phyloP scores from a whole-genome alignment of 2,888 invertebrate species.

The Alitta virens region DNA sequence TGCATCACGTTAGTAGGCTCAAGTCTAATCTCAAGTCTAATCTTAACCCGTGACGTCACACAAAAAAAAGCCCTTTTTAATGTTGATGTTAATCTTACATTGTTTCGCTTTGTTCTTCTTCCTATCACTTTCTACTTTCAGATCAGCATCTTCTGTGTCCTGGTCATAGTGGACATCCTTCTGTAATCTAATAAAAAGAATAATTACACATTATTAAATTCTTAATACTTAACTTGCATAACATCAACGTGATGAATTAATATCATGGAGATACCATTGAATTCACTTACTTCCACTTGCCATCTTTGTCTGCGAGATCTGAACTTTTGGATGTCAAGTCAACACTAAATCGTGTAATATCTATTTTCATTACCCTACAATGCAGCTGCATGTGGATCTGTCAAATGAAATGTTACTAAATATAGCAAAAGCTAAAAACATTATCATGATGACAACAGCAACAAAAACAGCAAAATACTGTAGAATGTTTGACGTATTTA shows the following conservation, averaged over 20 bases:
- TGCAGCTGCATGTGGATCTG: conserved; percentile 58
- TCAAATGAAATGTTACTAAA: background rate
- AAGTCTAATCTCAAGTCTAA: too few relatives aligned
- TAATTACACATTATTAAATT: background rate
- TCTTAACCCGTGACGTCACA: background rate
- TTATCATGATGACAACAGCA: too few relatives aligned
- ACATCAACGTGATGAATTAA: too few relatives aligned
- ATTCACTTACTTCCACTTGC: conserved; percentile 74
- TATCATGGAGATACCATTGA: too few relatives aligned
- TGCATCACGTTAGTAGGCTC: too few relatives aligned
- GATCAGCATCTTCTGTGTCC: conserved; percentile 67
- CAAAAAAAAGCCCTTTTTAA: background rate
- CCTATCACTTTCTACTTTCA: conserved; percentile 74
- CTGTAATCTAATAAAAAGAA: conserved; percentile 67
- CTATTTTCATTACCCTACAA: conserved; percentile 90
- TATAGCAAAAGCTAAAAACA: too few relatives aligned
- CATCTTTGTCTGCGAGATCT: conserved; percentile 85
- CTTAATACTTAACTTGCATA: background rate
- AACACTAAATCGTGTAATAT: conserved; percentile 78
- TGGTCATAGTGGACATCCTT: conserved; percentile 90
- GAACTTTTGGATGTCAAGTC: conserved; percentile 92
- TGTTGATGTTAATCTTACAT: conserved; percentile 31
- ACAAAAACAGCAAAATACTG: too few relatives aligned
- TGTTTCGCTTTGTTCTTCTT: conserved; percentile 68
- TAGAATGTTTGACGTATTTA: too few relatives aligned